phyloP scores from a whole-genome alignment of 2,888 invertebrate species.

The Spodoptera picta region DNA sequence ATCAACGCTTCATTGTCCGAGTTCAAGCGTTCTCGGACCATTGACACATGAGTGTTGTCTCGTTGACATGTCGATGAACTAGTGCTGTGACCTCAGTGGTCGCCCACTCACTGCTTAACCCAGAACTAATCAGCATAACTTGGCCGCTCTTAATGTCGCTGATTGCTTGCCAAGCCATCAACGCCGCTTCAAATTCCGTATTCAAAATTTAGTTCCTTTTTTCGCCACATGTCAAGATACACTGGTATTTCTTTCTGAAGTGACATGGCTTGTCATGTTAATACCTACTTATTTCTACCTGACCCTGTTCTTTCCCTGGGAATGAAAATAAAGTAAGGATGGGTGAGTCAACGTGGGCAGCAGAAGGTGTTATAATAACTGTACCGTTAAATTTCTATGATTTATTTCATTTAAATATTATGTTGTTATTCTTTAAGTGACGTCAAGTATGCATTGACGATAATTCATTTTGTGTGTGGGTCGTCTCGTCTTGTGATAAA shows the following conservation, averaged over 20 bases:
- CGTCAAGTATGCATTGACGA: slow-evolving; percentile 13
- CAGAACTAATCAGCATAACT: slow-evolving; percentile 16
- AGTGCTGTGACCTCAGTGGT: slow-evolving; percentile 50
- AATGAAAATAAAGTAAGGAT: slow-evolving; percentile 34
- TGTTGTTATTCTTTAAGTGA: slow-evolving; percentile 34
- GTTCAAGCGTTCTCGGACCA: slow-evolving; percentile 46
- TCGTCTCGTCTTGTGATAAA: slow-evolving; percentile 23
- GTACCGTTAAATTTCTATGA: slow-evolving; percentile 19
- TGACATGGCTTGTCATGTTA: slow-evolving; percentile 1
- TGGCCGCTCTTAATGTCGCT: slow-evolving; percentile 23
- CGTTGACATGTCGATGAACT: slow-evolving; percentile 65
- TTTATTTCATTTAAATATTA: slow-evolving; percentile 36
- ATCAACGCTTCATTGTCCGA: slow-evolving; percentile 53
- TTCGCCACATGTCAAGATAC: slow-evolving; percentile 10
- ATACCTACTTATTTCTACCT: slow-evolving; percentile 22
- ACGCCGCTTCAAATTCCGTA: slow-evolving; percentile 9
- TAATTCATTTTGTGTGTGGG: slow-evolving; percentile 39
- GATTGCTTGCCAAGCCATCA: slow-evolving; percentile 1
- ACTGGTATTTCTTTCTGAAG: slow-evolving; percentile 9
- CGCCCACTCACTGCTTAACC: slow-evolving; percentile 50
- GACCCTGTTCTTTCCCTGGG: slow-evolving; percentile 52
- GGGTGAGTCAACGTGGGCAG: slow-evolving; percentile 36
- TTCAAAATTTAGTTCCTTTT: slow-evolving; percentile 6
- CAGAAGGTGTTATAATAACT: slow-evolving; percentile 29
- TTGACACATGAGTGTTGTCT: slow-evolving; percentile 60